Conservation (phyloP, 2,113 vertebrate genomes). For the Reinhardtius hippoglossoides region DNA sequence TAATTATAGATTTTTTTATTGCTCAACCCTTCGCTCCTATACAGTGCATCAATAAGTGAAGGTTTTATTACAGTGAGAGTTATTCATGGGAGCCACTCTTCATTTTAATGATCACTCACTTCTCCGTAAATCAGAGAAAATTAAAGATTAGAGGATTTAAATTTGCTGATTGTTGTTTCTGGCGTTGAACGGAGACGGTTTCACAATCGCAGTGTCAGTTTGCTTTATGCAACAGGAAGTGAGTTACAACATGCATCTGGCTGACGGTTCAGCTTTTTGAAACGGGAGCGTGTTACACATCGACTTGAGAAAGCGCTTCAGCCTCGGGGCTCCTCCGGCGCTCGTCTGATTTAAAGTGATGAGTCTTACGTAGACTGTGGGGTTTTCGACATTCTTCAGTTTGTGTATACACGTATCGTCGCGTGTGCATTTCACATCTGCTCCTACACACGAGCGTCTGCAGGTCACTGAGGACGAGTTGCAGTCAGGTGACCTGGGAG, state of each 20-base stretch:
- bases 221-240: constrained; percentile 56
- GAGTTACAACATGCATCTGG: constrained; percentile 37
- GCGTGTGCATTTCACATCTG: too few relatives aligned
- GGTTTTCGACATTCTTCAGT: too few relatives aligned
- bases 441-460: too few relatives aligned
- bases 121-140: not conserved
- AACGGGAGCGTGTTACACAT: constrained; percentile 41
- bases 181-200: not conserved
- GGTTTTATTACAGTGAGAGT: not conserved
- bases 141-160: not conserved
- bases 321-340: constrained; percentile 15
- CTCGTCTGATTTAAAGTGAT: not conserved
- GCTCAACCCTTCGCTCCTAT: too few relatives aligned
- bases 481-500: not conserved
- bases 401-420: too few relatives aligned
- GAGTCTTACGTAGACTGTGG: not conserved
- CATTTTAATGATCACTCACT: not conserved
- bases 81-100: not conserved
- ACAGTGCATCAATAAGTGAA: not conserved
- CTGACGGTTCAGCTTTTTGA: constrained; percentile 49
- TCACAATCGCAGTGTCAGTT: not conserved
- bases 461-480: not conserved
- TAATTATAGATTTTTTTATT: too few relatives aligned
- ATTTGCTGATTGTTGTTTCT: not conserved
- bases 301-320: constrained; percentile 26